Percentiles rank a stretch among this genome's conserved stretches.
These are phyloP conservation scores for Ectropis grisescens DNA, from an alignment of 1,140 invertebrate species.

Conservation along the genomic window DNA sequence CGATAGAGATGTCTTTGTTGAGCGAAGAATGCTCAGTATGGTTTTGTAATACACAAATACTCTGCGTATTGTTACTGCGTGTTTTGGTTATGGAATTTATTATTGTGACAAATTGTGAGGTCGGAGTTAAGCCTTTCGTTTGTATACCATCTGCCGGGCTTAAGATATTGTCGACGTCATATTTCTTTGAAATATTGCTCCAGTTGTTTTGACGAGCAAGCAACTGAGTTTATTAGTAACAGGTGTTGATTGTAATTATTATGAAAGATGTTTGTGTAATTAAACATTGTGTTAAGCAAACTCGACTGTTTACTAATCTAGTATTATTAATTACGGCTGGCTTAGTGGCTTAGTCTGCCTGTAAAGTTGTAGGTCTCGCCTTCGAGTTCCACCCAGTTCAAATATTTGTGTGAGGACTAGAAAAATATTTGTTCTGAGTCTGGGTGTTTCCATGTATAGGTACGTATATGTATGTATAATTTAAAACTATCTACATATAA, in stretches of 20 bases:
- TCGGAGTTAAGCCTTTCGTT: constrained; percentile 44
- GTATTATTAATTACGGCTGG: too few relatives aligned
- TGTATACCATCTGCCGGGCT: constrained; percentile 25
- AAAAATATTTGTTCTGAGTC: too few relatives aligned
- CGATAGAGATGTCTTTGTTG: constrained; percentile 56
- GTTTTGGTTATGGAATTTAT: constrained; percentile 61
- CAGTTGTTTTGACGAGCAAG: constrained; percentile 13
- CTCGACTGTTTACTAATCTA: too few relatives aligned
- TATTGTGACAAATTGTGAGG: constrained; percentile 61
- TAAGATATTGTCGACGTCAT: constrained; percentile 12
- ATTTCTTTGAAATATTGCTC: constrained; percentile 14
- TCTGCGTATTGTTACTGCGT: constrained; percentile 32
- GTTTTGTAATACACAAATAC: constrained; percentile 40
- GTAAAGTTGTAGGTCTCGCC: too few relatives aligned
- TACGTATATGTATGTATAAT: too few relatives aligned
- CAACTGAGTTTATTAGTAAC: constrained; percentile 1
- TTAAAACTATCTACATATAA: too few relatives aligned
- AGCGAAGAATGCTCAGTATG: constrained; percentile 39
- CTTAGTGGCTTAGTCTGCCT: too few relatives aligned
- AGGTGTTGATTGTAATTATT: not conserved
- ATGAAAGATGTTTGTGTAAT: too few relatives aligned
- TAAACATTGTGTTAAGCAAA: too few relatives aligned
- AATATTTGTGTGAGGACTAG: too few relatives aligned
- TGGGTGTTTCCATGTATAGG: too few relatives aligned
- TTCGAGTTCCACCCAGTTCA: too few relatives aligned